Percentiles rank a stretch among this genome's conserved stretches.
Conservation (phyloP, 2,888 invertebrate genomes). For the Caenorhabditis zanzibari region DNA sequence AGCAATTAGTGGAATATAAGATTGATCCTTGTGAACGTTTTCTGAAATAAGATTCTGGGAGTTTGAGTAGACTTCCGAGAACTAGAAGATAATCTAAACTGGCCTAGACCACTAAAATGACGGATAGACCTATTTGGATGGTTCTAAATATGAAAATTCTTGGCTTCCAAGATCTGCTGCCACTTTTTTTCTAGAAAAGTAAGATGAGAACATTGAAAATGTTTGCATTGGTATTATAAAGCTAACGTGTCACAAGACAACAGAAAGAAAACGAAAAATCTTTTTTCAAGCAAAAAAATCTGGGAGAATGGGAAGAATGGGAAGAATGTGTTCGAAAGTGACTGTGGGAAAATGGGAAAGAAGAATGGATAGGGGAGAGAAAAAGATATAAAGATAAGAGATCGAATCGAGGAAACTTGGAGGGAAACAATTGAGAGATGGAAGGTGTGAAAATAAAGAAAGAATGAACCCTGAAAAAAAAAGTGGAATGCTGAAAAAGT, state of each 20-base stretch:
- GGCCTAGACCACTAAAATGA: no score
- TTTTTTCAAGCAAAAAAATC: background rate
- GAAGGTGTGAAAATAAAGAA: conserved; percentile 24
- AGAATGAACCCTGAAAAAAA: background rate
- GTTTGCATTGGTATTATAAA: conserved; percentile 15
- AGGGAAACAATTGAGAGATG: no score
- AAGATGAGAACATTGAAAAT: conserved; percentile 8
- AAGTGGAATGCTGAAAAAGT: background rate
- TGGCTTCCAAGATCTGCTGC: no score
- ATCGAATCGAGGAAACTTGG: conserved; percentile 2
- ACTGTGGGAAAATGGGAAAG: conserved; percentile 11
- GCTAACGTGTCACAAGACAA: conserved; percentile 30
- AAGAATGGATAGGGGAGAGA: background rate
- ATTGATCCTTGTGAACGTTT: no score
- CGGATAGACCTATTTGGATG: no score
- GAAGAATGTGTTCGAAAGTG: conserved; percentile 27
- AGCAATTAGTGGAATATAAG: background rate
- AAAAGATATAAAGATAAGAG: conserved; percentile 29
- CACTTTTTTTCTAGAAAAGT: background rate
- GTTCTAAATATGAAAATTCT: no score
- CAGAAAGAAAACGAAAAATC: conserved; percentile 13
- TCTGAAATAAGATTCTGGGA: no score
- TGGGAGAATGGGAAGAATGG: conserved; percentile 16
- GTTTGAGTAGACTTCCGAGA: no score
- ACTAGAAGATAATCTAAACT: no score